These are phyloP conservation scores for Natrix natrix DNA, from an alignment of 2,797 vertebrate species.

Conservation along the genomic window DNA sequence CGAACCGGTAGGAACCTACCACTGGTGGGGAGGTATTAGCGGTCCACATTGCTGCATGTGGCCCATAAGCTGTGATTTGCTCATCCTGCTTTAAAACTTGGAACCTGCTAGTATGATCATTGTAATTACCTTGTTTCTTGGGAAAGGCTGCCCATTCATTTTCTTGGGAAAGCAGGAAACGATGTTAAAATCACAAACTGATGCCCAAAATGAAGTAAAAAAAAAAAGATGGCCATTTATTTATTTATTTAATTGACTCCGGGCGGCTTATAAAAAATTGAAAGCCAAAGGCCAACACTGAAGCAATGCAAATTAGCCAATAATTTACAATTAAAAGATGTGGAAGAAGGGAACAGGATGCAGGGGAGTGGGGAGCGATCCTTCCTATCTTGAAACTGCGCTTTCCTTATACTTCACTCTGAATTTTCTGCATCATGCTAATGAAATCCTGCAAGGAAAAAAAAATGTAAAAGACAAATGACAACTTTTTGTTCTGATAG, in stretches of 20 bases:
- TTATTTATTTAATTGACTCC: neutral
- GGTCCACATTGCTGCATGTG: neutral
- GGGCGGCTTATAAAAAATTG: neutral
- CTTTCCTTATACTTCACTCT: neutral
- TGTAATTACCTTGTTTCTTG: neutral
- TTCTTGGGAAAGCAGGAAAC: neutral
- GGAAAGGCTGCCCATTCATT: neutral
- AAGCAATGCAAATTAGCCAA: neutral
- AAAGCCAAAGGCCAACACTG: neutral
- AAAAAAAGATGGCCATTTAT: neutral
- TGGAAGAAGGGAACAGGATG: neutral
- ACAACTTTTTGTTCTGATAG: neutral
- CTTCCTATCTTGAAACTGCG: neutral
- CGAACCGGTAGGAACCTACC: too few relatives aligned
- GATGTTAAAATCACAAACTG: neutral
- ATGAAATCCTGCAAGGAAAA: neutral
- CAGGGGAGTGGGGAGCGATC: too few relatives aligned
- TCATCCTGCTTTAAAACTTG: neutral
- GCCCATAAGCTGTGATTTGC: neutral
- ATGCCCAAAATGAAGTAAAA: neutral
- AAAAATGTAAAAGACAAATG: neutral
- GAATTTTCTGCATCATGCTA: neutral
- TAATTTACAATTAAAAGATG: neutral
- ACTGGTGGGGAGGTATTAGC: neutral
- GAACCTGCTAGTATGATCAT: neutral